Base-by-base conservation (phyloP, 1,140 invertebrate species). In the Drosophila eugracilis region DNA sequence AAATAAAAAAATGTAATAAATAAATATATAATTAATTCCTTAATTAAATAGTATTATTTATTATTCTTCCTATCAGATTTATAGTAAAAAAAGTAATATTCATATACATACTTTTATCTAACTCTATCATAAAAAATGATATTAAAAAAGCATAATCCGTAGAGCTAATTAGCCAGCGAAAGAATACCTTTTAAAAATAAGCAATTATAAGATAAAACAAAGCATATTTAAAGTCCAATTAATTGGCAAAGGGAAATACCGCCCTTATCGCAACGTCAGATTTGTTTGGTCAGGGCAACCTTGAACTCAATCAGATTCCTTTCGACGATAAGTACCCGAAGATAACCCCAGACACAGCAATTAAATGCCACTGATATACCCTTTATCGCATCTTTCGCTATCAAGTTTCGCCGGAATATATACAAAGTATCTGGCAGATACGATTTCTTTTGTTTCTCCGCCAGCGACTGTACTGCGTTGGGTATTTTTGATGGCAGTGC, bases 401-500 rank as follows among this genome's bases (percentile, higher is more conserved):
- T 77, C 49, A 50, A 32, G 50, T 65, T 74, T 65, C 58, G 42
- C 36, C 28, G 21, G 15, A 54, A 39, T 48, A 57, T 48, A 57
- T 32, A 47, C 54, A 45, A 24, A 42, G 53, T 69, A 75, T 76
- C 48, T 78, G 48, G 19, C 39, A 49, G 67, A 57, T 78, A 72
- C 53, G 41, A 50, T 77, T 81, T 72, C 73, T 72, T 72, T 73
- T 73, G 70, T 73, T 54, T 62, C 55, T 62, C 55, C 70, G 37
- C 42, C 42, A 55, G 32, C 52, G 67, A 77, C 78, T 81, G 78
- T 81, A 80, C 77, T 54, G 47, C 65, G 53, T 52, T 65, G 36
- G 54, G 9, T 47, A 17, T 32, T 30, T 39, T 39, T n/a, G 28
- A 21, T 30, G 34, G 6, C 30, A 32, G 3, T 12, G 34, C 39